Evolutionary conservation across 2,888 invertebrate species (phyloP).

Genomic region (Cetonia aurata): DNA sequence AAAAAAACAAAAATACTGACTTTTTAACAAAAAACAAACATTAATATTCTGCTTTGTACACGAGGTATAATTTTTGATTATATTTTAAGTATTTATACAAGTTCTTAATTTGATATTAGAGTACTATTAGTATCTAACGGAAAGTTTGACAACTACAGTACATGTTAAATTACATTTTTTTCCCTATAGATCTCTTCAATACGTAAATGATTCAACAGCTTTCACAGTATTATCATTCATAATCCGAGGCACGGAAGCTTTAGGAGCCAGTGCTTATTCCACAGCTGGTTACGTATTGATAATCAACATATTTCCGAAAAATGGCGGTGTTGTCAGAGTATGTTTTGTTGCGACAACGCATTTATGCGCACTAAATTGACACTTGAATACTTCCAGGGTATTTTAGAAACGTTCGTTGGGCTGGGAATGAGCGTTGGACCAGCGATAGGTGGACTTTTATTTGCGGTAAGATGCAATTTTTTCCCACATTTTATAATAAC

Average conservation of each 20-base stretch:
- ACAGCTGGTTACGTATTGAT: slow-evolving; percentile 87
- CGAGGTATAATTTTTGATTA: too few species aligned
- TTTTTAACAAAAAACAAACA: too few species aligned
- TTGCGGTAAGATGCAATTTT: slow-evolving; percentile 72
- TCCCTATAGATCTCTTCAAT: slow-evolving; percentile 73
- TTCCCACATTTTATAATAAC: slow-evolving; percentile 3
- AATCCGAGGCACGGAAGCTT: slow-evolving; percentile 79
- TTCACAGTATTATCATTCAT: slow-evolving; percentile 79
- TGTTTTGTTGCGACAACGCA: slow-evolving; percentile 54
- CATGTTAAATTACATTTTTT: neutral
- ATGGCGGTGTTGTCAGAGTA: slow-evolving; percentile 80
- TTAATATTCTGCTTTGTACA: too few species aligned
- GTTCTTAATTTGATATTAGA: too few species aligned
- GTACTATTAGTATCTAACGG: too few species aligned
- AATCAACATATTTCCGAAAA: slow-evolving; percentile 81
- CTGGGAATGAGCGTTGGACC: slow-evolving; percentile 86
- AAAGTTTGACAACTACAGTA: too few species aligned
- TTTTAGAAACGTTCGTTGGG: slow-evolving; percentile 83
- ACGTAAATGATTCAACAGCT: slow-evolving; percentile 71
- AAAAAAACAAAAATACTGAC: too few species aligned
- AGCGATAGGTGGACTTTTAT: slow-evolving; percentile 81
- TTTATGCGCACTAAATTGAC: neutral
- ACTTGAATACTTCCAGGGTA: slow-evolving; percentile 68
- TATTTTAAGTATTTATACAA: too few species aligned
- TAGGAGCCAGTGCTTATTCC: slow-evolving; percentile 82